Base-by-base conservation (phyloP, 2,888 invertebrate species). In the Ectemnius cavifrons region DNA sequence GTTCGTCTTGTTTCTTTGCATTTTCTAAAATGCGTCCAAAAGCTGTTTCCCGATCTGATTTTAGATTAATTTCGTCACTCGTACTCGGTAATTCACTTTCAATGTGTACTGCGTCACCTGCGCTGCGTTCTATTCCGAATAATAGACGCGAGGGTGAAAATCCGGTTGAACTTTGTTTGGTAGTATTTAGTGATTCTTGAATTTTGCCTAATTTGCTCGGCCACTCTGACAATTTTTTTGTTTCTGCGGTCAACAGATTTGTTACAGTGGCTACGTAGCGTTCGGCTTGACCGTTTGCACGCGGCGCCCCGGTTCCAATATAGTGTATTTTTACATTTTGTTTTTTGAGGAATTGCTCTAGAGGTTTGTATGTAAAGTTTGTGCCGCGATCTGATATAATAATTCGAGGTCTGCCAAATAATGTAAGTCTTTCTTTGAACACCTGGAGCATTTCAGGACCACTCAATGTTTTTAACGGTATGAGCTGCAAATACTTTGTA, bases 271-370 rank as follows among this genome's bases (percentile, higher is more conserved):
- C 8, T 2, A 70, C 69, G 8, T 49, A 49, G n/a, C 49, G 49
- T 8, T 49, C 49, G 4, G 49, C 49, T 8, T 49, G 49, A 13
- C 49, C 49, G 49, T 49, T 49, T 49, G 49, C 49, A 13, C 69
- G 59, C 4, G 70, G 64, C 0, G 60, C 70, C 1, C 70, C 57
- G 2, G 65, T 65, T 2, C 64, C 56, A 37, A 65, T 61, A 4
- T 45, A 61, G 46, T 70, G 60, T 4, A 65, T 0, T 1, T 60
- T n/a, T 2, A 45, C 11, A 4, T 14, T 16, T 2, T 70, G 70
- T 6, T 56, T 64, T 16, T 23, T 46, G 1, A 70, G 6, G 11
- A 61, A 65, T 13, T 65, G 57, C n/a, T 49, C 27, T 2, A 65
- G n/a, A 0, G 56, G 56, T 56, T 65, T 70, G 8, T 16, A 70